These are phyloP conservation scores for Anthonomus grandis DNA, from an alignment of 1,140 invertebrate species.

Conservation along the genomic window DNA sequence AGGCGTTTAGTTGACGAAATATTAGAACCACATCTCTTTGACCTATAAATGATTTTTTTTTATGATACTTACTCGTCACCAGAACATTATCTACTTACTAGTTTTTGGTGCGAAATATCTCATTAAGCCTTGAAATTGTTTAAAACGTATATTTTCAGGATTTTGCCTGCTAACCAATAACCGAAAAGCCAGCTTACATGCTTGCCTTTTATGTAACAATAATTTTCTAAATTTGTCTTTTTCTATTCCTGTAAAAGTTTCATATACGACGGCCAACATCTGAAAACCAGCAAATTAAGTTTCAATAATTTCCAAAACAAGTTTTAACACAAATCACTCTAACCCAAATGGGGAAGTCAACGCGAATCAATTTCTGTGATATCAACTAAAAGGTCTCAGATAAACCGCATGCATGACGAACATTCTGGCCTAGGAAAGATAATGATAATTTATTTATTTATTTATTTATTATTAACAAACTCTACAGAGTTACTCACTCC, in stretches of 20 bases:
- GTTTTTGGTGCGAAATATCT: slow-evolving; percentile 72
- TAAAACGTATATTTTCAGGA: slow-evolving; percentile 65
- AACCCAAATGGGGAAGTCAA: too few species aligned
- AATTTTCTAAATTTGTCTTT: slow-evolving; percentile 84
- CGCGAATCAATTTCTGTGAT: too few species aligned
- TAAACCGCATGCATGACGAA: too few species aligned
- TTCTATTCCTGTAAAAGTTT: slow-evolving; percentile 84
- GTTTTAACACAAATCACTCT: background rate
- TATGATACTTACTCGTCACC: background rate
- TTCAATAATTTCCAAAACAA: background rate
- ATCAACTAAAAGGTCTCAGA: too few species aligned
- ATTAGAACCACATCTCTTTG: slow-evolving; percentile 75
- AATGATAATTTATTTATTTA: too few species aligned
- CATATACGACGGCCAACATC: slow-evolving; percentile 89
- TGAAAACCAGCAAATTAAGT: slow-evolving; percentile 42
- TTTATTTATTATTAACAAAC: too few species aligned
- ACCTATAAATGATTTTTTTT: slow-evolving; percentile 52
- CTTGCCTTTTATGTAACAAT: slow-evolving; percentile 77
- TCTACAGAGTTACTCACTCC: too few species aligned
- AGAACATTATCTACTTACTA: slow-evolving; percentile 52
- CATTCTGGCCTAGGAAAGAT: too few species aligned
- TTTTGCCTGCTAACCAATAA: slow-evolving; percentile 70
- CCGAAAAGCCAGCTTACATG: slow-evolving; percentile 79
- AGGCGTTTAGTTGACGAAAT: slow-evolving; percentile 75
- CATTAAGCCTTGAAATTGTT: slow-evolving; percentile 80